A percentile compares a stretch with the other conserved stretches of the same genome.
Evolutionary conservation across 1,140 invertebrate genomes (phyloP).

Genomic region (Bombus sibiricus): DNA sequence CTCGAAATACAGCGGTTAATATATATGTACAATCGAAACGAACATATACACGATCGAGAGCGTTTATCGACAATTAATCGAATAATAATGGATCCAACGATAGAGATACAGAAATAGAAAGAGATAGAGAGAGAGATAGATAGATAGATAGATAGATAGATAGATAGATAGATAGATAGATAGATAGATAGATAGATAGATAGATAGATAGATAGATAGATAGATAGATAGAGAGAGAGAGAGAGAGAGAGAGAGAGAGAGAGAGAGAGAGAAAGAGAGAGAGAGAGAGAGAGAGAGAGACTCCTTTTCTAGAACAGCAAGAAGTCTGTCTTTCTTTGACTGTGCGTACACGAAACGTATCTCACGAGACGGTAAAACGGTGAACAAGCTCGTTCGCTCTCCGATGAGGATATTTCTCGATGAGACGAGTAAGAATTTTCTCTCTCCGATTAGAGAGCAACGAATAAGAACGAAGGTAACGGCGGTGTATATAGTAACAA

Average conservation of each 20-base stretch:
- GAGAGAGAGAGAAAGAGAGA: too few relatives aligned
- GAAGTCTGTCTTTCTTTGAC: background rate
- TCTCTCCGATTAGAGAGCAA: background rate
- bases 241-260: too few relatives aligned
- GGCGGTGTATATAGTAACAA: conserved; percentile 54
- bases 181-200: background rate
- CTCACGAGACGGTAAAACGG: conserved; percentile 13
- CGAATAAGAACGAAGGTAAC: conserved; percentile 40
- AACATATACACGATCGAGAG: background rate
- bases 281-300: background rate
- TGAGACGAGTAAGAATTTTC: background rate
- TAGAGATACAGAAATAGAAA: background rate
- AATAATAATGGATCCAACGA: background rate
- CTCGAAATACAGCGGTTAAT: background rate
- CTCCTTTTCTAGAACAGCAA: background rate
- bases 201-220: too few relatives aligned
- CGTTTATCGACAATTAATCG: background rate
- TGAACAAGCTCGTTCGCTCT: background rate
- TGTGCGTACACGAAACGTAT: conserved; percentile 41
- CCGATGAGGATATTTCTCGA: background rate
- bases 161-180: too few relatives aligned
- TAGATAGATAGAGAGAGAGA: too few relatives aligned
- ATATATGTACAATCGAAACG: conserved; percentile 7
- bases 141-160: too few relatives aligned
- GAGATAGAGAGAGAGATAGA: background rate